phyloP scores from a whole-genome alignment of 2,888 invertebrate genomes.

The Brenthis ino region DNA sequence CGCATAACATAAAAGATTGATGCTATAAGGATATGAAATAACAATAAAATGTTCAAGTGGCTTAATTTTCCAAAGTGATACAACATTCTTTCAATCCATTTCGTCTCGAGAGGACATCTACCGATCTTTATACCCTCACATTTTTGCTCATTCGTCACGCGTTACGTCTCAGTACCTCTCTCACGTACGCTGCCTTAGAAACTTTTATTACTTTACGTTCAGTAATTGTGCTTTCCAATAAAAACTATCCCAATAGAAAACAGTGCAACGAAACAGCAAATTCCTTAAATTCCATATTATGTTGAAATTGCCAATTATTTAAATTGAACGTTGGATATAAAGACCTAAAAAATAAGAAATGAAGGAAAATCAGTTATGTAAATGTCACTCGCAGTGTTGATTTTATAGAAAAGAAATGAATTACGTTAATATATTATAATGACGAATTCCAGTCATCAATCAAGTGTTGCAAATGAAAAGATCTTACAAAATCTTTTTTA shows the following conservation, averaged over 20 bases:
- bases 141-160: constrained; percentile 71
- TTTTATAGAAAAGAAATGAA: constrained; percentile 44
- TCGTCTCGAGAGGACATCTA: constrained; percentile 49
- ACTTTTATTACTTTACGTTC: constrained; percentile 65
- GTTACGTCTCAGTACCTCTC: constrained; percentile 64
- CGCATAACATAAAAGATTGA: neutral
- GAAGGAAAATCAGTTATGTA: constrained; percentile 40
- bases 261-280: constrained; percentile 20
- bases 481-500: constrained; percentile 1
- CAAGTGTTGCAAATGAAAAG: constrained; percentile 43
- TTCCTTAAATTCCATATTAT: constrained; percentile 8
- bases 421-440: constrained; percentile 54
- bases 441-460: constrained; percentile 58
- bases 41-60: constrained; percentile 54
- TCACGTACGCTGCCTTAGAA: constrained; percentile 66
- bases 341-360: neutral
- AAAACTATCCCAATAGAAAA: constrained; percentile 41
- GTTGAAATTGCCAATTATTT: neutral
- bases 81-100: constrained; percentile 58
- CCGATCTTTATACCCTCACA: constrained; percentile 47
- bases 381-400: constrained; percentile 44
- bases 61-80: constrained; percentile 63
- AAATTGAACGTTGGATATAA: constrained; percentile 1
- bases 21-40: constrained; percentile 51
- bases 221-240: constrained; percentile 61